Conservation (phyloP, 2,888 invertebrate genomes). For the Trissolcus brochymenae region DNA sequence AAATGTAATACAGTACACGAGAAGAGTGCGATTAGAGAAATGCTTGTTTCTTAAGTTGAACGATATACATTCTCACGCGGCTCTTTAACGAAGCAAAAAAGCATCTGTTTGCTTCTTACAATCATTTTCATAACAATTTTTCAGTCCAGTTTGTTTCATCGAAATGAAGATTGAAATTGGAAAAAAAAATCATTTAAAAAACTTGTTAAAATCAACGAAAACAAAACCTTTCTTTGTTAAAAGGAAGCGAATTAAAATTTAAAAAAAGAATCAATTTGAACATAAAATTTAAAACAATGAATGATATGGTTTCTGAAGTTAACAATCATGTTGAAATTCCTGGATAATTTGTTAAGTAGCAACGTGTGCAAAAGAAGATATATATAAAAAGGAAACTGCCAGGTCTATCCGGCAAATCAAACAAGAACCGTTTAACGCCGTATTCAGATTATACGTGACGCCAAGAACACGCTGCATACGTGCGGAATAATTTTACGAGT, state of each 20-base stretch:
- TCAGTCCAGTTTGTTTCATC: background rate
- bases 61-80: constrained; percentile 12
- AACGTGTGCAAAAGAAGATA: background rate
- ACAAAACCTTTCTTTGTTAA: too few species aligned
- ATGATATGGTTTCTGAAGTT: background rate
- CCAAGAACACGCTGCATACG: constrained; percentile 8
- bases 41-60: too few species aligned
- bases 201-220: too few species aligned
- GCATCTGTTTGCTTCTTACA: background rate
- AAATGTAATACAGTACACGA: constrained; percentile 24
- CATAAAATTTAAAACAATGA: too few species aligned
- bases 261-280: too few species aligned
- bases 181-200: background rate
- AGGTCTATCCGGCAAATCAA: constrained; percentile 18
- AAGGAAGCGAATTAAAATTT: too few species aligned
- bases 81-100: constrained; percentile 35
- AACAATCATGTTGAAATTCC: background rate
- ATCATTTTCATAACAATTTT: too few species aligned
- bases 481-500: constrained; percentile 25
- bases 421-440: constrained; percentile 19
- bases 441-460: constrained; percentile 13
- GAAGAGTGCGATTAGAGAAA: too few species aligned
- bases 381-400: constrained; percentile 11
- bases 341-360: background rate
- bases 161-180: background rate